Percentiles rank a stretch among this genome's conserved stretches.
Conservation (phyloP, 2,797 vertebrate genomes). For the Eulemur rubriventer region DNA sequence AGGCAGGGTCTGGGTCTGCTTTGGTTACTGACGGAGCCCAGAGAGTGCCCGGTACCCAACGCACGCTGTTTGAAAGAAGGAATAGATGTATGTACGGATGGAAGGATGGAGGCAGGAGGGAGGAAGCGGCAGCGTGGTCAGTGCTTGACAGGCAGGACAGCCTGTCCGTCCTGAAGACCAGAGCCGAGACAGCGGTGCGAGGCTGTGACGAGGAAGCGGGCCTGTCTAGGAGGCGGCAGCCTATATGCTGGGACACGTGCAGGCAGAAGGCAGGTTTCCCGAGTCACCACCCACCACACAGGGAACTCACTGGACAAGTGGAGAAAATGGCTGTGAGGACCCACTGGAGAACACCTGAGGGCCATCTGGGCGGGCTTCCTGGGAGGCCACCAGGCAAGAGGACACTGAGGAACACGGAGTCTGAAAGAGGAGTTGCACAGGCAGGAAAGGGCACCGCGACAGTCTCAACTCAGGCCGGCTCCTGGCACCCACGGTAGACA, state of each 20-base stretch:
- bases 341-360: background rate
- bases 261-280: background rate
- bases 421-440: background rate
- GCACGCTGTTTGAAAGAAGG: background rate
- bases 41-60: background rate
- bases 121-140: too few relatives aligned
- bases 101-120: background rate
- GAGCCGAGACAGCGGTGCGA: rapidly evolving
- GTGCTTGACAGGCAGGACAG: background rate
- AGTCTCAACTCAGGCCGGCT: background rate
- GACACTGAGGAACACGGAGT: rapidly evolving
- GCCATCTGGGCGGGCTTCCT: background rate
- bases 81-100: background rate
- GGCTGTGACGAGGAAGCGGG: background rate
- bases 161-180: background rate
- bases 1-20: background rate
- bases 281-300: background rate
- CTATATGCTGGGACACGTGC: rapidly evolving
- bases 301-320: background rate
- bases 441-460: background rate
- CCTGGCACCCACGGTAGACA: rapidly evolving
- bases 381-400: background rate
- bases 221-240: rapidly evolving
- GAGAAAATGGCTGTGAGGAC: background rate
- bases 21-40: background rate